Base-by-base conservation (phyloP, 2,113 vertebrate genomes). In the Morone saxatilis region DNA sequence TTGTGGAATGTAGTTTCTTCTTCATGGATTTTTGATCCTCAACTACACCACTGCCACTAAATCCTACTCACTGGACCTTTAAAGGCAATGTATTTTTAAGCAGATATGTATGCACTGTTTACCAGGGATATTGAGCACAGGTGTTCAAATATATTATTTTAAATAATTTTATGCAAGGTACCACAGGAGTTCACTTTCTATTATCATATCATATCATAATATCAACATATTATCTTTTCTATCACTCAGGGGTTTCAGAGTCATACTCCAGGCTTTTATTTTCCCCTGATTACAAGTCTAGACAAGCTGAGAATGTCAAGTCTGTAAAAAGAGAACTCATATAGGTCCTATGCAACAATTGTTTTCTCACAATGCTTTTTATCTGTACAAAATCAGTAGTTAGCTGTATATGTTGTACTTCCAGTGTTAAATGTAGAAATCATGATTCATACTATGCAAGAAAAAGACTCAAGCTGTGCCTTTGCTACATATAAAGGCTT, bases 401-500 rank as follows among this genome's bases (percentile, higher is more conserved):
- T 66, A 22, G 10, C 53, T 62, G 19, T 71, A 22, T n/a, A 71
- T 43, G n/a, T 69, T 53, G 20, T 40, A 72, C 61, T 70, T 71
- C 22, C 25, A 40, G 20, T 71, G 57, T 76, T 80, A 80, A 54
- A 78, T 77, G 25, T 22, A 67, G 45, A 54, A 80, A 78, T 87
- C 25, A 75, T 74, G 69, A 59, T 76, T 71, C 22, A 78, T 56
- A 59, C 9, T 4, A 20, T 6, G 10, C 9, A 71, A 78, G 66
- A 63, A 50, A 66, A 2, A 67, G 17, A 66, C 47, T 61, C 14
- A 43, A 25, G 45, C 48, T 38, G 17, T 6, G n/a, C 7, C 57
- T 75, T 63, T 81, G 38, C 79, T 60, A n/a, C 40, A 75, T 72
- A 82, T 76, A 41, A 70, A 80, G 82, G 41, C 25, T 82, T 92